Evolutionary conservation across 2,888 invertebrate genomes (phyloP).

Genomic region (Euphydryas editha): DNA sequence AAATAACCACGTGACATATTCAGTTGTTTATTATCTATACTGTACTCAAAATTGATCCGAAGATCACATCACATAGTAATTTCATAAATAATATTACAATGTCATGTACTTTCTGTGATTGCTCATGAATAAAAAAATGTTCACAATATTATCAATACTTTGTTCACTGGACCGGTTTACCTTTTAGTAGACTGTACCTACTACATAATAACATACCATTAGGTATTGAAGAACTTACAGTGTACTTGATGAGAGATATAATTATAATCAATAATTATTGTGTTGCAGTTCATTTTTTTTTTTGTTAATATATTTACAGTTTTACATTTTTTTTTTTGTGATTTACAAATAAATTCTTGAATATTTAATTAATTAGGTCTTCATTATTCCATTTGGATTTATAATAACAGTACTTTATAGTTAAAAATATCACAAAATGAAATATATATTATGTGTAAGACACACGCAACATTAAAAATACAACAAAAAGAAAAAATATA

Average conservation of each 20-base stretch:
- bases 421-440: conserved; percentile 85
- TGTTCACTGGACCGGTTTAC: conserved; percentile 83
- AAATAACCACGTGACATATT: conserved; percentile 84
- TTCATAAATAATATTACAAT: conserved; percentile 85
- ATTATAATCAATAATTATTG: conserved; percentile 68
- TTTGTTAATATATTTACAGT: conserved; percentile 84
- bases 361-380: conserved; percentile 84
- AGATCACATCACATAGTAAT: conserved; percentile 89
- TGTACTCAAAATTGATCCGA: conserved; percentile 90
- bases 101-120: conserved; percentile 84
- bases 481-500: conserved; percentile 83
- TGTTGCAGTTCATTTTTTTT: conserved; percentile 78
- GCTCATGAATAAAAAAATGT: conserved; percentile 83
- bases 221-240: conserved; percentile 81
- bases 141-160: conserved; percentile 83
- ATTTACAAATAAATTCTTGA: conserved; percentile 84
- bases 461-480: conserved; percentile 84
- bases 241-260: conserved; percentile 80
- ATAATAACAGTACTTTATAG: conserved; percentile 84
- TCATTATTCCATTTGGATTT: conserved; percentile 83
- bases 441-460: conserved; percentile 85
- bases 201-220: conserved; percentile 77
- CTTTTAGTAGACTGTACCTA: conserved; percentile 75
- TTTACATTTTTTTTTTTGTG: conserved; percentile 84
- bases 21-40: conserved; percentile 89